Base-by-base conservation (phyloP, 1,140 invertebrate species). In the Zophobas morio region DNA sequence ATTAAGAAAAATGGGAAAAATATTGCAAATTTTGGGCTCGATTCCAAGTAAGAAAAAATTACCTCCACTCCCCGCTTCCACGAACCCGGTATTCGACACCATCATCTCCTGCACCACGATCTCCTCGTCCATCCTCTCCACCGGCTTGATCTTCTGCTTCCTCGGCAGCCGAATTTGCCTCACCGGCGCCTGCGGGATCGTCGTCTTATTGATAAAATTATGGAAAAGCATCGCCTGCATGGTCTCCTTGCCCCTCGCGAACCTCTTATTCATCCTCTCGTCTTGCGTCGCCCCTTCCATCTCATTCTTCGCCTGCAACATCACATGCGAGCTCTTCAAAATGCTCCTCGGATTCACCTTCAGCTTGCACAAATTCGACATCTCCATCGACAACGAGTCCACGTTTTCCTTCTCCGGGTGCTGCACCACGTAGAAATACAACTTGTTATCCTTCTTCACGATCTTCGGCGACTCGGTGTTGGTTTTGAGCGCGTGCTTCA, bases 31-130 rank as follows among this genome's bases (percentile, higher is more conserved):
- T 20, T 20, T 20, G 20, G 20, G 20, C 20, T 20, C 20, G 20
- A 20, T 20, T 20, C 20, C 20, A 54, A 54, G 2, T 4, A 32
- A 54, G 0, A 34, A 5, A 54, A 53, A 32, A 32, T 51, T 51
- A 51, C 49, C 60, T 66, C 39, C 37, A 33, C 36, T 5, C 1
- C 72, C 39, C 46, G 79, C 77, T 79, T 85, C 80, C 32, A 85
- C 54, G 66, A 84, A 82, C 47, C 83, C 82, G 70, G 78, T 82
- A 1, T 83, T 83, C 33, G 83, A 84, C 8, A 85, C 81, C 51
- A 84, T 81, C n/a, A 85, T 82, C 74, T 84, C 83, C 54, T 85
- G 78, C 1, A 85, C 82, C 6, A 85, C 82, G 56, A 85, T 85
- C 77, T 85, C 83, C 74, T 84, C 84, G 73, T 82, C 78, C 3